Base-by-base conservation (phyloP, 1,140 invertebrate species). In the Homarus americanus region DNA sequence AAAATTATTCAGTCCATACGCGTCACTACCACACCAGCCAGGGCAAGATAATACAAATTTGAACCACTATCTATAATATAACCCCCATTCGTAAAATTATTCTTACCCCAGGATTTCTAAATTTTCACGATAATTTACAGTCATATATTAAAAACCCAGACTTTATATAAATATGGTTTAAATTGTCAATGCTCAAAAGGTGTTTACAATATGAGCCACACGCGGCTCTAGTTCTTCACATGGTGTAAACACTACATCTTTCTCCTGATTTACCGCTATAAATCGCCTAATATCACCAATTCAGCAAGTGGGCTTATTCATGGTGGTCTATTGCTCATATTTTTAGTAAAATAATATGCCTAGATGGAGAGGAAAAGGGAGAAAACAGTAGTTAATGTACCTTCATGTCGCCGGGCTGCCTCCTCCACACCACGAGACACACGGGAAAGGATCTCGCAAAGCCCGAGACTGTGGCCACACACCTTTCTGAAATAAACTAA, bases 351-450 rank as follows among this genome's bases (percentile, higher is more conserved):
- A 10, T 53, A 53, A 15, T 44, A 34, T 53, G 5, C 34, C 17
- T 4, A 17, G 24, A 24, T 32, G 17, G 10, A 9, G n/a, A 32
- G 32, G 4, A 63, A 34, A 53, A 36, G n/a, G 44, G 28, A 28
- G 10, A 36, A 63, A 36, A 28, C 12, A 15, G 12, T 10, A 1
- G 7, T 20, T 15, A 63, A 1, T 38, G 12, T n/a, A 82, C 79
- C 79, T 82, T 82, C 79, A 82, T 82, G 28, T 34, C 49, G 9
- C 7, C 49, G 28, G 20, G n/a, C 79, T 32, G 49, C 79, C 79
- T 38, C 38, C n/a, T 69, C 79, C 49, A 20, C 49, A 9, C 28
- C 79, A 34, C 58, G 49, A 36, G 17, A 53, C 28, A 15, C 79
- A 15, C 58, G 49, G 49, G 49, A 82, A 82, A 63, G 79, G n/a